Conservation (phyloP, 2,888 invertebrate genomes). For the Drepana falcataria region DNA sequence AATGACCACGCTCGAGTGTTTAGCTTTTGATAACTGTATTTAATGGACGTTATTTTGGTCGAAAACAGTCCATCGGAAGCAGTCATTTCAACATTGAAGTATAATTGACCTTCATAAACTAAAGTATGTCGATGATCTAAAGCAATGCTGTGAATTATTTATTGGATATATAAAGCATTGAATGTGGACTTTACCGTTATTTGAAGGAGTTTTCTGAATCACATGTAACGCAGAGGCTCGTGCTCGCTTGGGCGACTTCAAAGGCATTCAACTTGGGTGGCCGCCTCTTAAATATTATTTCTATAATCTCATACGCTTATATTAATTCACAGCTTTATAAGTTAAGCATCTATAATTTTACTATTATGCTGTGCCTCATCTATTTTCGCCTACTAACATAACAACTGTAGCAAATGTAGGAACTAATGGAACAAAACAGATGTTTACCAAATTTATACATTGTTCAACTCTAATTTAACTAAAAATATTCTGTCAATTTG, state of each 20-base stretch:
- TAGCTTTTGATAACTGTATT: conserved; percentile 49
- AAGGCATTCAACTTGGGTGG: conserved; percentile 42
- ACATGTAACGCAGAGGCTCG: conserved; percentile 17
- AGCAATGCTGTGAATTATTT: neutral
- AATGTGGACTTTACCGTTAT: conserved; percentile 4
- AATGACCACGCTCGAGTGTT: conserved; percentile 40
- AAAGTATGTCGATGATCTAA: neutral
- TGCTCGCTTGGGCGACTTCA: conserved; percentile 16
- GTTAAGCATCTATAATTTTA: neutral
- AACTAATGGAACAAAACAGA: too few relatives aligned
- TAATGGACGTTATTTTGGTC: conserved; percentile 33
- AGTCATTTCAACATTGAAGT: neutral
- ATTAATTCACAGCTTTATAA: conserved; percentile 22
- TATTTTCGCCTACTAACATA: too few relatives aligned
- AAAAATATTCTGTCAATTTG: too few relatives aligned
- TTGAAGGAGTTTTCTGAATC: conserved; percentile 14
- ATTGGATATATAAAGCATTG: neutral
- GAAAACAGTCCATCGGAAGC: neutral
- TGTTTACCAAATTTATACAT: too few relatives aligned
- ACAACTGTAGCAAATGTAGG: too few relatives aligned
- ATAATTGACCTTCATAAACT: conserved; percentile 1
- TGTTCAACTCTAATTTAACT: too few relatives aligned
- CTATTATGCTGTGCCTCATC: neutral
- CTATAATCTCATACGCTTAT: conserved; percentile 46
- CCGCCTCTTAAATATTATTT: conserved; percentile 22